Evolutionary conservation across 2,113 vertebrate species (phyloP), one percentile per base, ranked within the genome.

Genomic region (Cyanoderma ruficeps): DNA sequence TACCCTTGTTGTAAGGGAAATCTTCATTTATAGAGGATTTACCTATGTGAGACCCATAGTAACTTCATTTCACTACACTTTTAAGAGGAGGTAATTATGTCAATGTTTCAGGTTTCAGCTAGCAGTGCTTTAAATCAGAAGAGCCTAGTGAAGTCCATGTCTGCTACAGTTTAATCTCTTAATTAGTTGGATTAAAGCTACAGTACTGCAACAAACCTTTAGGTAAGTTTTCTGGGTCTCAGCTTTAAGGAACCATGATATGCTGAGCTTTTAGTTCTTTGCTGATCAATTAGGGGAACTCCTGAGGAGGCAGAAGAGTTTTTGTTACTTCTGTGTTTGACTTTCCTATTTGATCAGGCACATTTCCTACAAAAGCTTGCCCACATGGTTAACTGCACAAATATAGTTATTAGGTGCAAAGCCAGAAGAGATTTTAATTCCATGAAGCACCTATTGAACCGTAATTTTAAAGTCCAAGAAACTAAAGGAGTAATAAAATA

Each of bases 261-360:
- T 11, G 7, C 27, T 6, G 18, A 84, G 9, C 7, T 2, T 30
- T 35, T 8, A 65, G 21, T 31, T 64, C 33, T 76, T 81, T 90
- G 74, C 56, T 91, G 53, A 72, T 55, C 78, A 94, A 70, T 95
- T 91, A 95, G 67, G 47, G 55, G 63, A 91, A 49, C n/a, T 87
- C 41, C 50, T 77, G 80, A 87, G 28, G 61, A 94, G 83, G 30
- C 11, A 83, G 78, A 95, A 80, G 13, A 87, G 33, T 83, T 83
- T 88, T 94, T 15, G 21, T 53, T 75, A 41, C 63, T 89, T 96
- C 53, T 75, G 65, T 76, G 52, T 74, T 52, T 64, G 42, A 44
- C 27, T 67, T 65, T 19, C 7, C 13, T 46, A 7, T 75, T 82
- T 59, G 7, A 59, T 39, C 68, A 70, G 28, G 11, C 27, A 30